phyloP scores from a whole-genome alignment of 1,140 invertebrate species.

The roundworm (Caenorhabditis elegans) region WBcel235 BX284605.5:10539001-10539500 shows the following conservation, averaged over 20 bases:
- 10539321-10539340: neutral
- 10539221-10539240: conserved; percentile 4
- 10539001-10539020: neutral
- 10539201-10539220: neutral
- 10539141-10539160: neutral
- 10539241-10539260: neutral
- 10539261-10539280: neutral
- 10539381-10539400: conserved; percentile 20
- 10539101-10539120: conserved; percentile 12
- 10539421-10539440: conserved; percentile 9
- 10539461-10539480: neutral
- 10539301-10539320: neutral
- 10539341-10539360: neutral
- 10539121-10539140: neutral
- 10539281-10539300: neutral
- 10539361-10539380: conserved; percentile 6
- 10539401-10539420: neutral
- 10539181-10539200: neutral
- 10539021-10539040: neutral
- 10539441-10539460: conserved; percentile 29
- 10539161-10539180: neutral
- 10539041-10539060: conserved; percentile 8
- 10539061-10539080: neutral
- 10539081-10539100: conserved; percentile 9
- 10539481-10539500: conserved; percentile 23